These are phyloP conservation scores for Andrena bicolor DNA, from an alignment of 2,888 invertebrate genomes.

Conservation along the genomic window DNA sequence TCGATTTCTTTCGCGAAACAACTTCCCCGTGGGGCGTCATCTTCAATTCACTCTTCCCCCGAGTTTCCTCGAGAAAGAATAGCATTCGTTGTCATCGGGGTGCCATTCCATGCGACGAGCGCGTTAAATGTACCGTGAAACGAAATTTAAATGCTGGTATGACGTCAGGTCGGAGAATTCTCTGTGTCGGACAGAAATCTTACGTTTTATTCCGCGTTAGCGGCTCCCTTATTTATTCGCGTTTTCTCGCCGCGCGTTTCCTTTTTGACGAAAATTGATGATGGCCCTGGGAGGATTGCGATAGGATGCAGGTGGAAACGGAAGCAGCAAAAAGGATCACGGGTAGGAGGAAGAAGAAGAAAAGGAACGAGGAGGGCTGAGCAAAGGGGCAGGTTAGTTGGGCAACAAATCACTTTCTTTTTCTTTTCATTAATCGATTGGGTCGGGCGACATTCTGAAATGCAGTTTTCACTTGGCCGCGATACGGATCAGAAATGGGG, in stretches of 20 bases:
- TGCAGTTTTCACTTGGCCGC: conserved; percentile 37
- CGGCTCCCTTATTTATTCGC: background rate
- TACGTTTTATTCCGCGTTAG: background rate
- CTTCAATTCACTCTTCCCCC: background rate
- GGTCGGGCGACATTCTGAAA: conserved; percentile 15
- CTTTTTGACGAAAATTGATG: conserved; percentile 34
- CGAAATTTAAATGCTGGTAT: background rate
- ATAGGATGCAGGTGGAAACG: background rate
- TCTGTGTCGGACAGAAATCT: background rate
- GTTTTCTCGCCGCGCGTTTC: background rate
- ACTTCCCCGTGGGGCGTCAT: background rate
- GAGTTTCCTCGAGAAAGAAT: background rate
- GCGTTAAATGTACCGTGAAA: conserved; percentile 1
- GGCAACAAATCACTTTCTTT: conserved; percentile 41
- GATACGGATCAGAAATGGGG: conserved; percentile 17
- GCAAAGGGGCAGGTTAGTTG: background rate
- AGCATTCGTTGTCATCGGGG: background rate
- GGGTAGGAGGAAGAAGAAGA: background rate
- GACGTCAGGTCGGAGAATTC: background rate
- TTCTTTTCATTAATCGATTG: conserved; percentile 27
- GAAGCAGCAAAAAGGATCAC: background rate
- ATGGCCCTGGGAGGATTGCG: background rate
- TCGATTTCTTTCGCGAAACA: background rate
- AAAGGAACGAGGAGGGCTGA: background rate
- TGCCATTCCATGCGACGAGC: background rate